Percentiles rank a stretch among this genome's conserved stretches.
These are phyloP conservation scores for Panthera tigris DNA, from an alignment of 2,113 vertebrate genomes.

Conservation along the genomic window DNA sequence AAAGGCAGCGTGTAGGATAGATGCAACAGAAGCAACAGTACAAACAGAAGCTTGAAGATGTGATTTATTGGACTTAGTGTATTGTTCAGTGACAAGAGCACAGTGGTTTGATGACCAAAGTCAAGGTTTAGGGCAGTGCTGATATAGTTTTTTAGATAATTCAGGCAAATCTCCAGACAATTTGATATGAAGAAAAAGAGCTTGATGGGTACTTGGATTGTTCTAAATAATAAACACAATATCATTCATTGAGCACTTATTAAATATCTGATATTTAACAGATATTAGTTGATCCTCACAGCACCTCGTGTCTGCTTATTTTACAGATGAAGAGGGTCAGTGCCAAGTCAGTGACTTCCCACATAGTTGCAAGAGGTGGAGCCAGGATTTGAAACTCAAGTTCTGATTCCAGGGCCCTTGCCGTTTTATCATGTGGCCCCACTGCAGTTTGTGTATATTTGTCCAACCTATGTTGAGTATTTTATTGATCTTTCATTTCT, in stretches of 20 bases:
- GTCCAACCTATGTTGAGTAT: background rate
- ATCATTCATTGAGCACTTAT: background rate
- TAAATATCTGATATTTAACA: background rate
- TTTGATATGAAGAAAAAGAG: background rate
- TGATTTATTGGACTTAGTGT: background rate
- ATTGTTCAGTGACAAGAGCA: background rate
- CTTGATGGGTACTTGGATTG: background rate
- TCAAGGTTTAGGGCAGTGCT: background rate
- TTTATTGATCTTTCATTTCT: background rate
- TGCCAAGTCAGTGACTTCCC: background rate
- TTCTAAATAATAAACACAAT: background rate
- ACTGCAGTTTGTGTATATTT: background rate
- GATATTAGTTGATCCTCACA: background rate
- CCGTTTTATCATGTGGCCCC: background rate
- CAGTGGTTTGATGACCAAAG: background rate
- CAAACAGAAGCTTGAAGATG: background rate
- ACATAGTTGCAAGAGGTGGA: background rate
- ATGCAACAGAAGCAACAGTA: background rate
- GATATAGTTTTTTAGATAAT: background rate
- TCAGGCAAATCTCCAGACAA: background rate
- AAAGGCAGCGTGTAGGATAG: background rate
- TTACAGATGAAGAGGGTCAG: background rate
- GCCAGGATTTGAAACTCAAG: background rate
- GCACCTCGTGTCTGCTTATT: background rate
- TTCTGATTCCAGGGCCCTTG: background rate